These are phyloP conservation scores for Spatula clypeata DNA, from an alignment of 2,797 vertebrate species.

Conservation along the genomic window DNA sequence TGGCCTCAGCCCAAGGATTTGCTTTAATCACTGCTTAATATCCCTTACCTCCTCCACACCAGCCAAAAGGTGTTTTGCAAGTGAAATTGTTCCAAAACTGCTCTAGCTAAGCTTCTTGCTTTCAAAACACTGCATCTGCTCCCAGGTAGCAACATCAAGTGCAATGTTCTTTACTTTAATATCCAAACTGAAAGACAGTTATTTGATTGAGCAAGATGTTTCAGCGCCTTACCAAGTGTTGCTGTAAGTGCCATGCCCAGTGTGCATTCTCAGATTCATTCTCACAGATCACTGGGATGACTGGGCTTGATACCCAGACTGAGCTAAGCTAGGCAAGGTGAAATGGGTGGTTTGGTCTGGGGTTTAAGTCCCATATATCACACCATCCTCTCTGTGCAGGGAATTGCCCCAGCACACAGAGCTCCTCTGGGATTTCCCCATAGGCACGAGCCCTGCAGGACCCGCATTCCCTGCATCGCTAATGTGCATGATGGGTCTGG, in stretches of 20 bases:
- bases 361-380: not conserved
- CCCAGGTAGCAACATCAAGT: not conserved
- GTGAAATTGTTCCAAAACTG: not conserved
- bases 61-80: not conserved
- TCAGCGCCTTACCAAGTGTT: not conserved
- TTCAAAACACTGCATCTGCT: not conserved
- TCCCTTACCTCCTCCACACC: not conserved
- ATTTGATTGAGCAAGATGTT: not conserved
- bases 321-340: not conserved
- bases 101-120: not conserved
- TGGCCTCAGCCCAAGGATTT: not conserved
- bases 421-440: not conserved
- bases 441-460: not conserved
- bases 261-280: rapidly evolving
- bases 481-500: rapidly evolving
- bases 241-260: not conserved
- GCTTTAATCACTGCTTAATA: not conserved
- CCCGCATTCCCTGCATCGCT: not conserved
- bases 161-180: not conserved
- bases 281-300: not conserved
- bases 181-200: not conserved
- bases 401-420: not conserved
- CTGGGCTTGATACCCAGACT: rapidly evolving
- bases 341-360: not conserved
- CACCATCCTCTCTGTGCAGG: not conserved